Conservation (phyloP, 2,797 vertebrate genomes). For the Acanthis flammea region DNA sequence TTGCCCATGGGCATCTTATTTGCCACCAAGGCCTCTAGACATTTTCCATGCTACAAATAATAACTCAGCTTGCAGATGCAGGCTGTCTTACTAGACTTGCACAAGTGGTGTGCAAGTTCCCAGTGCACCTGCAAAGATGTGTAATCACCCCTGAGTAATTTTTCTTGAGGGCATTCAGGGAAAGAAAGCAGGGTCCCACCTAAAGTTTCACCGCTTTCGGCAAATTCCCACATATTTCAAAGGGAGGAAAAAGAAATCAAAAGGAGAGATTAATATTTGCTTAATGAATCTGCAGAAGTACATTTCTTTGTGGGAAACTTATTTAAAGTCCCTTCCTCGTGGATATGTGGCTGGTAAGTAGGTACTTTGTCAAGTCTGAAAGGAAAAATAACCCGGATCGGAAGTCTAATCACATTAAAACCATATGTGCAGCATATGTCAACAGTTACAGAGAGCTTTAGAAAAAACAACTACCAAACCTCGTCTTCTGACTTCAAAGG, state of each 20-base stretch:
- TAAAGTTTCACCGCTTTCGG: neutral
- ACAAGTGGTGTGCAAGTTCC: neutral
- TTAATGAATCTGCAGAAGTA: neutral
- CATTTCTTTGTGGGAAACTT: neutral
- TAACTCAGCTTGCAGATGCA: neutral
- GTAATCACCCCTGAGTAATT: neutral
- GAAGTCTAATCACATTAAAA: constrained; percentile 49
- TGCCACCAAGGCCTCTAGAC: neutral
- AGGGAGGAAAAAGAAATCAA: neutral
- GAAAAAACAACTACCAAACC: constrained; percentile 39
- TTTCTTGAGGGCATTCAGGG: neutral
- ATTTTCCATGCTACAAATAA: neutral
- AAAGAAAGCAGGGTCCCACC: neutral
- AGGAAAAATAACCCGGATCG: neutral
- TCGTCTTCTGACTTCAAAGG: constrained; percentile 6
- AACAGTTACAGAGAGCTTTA: constrained; percentile 29
- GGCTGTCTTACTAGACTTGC: neutral
- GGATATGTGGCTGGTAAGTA: constrained; percentile 4
- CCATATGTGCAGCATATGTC: constrained; percentile 58
- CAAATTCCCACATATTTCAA: constrained; percentile 41
- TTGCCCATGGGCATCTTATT: neutral
- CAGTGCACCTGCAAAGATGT: neutral
- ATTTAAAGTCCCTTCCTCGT: neutral
- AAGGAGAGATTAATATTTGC: neutral
- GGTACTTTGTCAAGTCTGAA: constrained; percentile 15